Conservation (phyloP, 2,797 vertebrate species). For the Natrix natrix region DNA sequence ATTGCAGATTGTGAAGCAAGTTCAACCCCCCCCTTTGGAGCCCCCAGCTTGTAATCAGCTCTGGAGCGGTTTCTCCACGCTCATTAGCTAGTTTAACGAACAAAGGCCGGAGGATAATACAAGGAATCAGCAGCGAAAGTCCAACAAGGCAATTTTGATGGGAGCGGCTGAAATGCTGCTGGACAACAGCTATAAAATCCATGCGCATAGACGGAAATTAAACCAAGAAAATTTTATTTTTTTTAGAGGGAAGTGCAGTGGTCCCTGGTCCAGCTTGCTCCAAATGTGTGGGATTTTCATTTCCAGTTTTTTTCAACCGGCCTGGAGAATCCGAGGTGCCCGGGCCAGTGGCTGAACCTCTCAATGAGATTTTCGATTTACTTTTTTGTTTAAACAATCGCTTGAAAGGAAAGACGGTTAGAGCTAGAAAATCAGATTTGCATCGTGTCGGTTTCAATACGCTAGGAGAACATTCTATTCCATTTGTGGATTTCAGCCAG, state of each 20-base stretch:
- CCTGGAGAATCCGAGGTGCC: background rate
- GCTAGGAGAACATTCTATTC: background rate
- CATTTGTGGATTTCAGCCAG: background rate
- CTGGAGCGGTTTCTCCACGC: background rate
- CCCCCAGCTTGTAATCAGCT: background rate
- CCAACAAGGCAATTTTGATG: background rate
- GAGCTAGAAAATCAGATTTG: background rate
- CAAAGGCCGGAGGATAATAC: background rate
- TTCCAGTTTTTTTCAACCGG: background rate
- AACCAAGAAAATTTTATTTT: background rate
- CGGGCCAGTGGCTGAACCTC: background rate
- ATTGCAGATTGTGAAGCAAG: background rate
- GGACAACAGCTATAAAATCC: background rate
- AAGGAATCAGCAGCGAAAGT: background rate
- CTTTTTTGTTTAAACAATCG: background rate
- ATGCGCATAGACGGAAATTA: background rate
- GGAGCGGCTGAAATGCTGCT: background rate
- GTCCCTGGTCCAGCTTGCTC: background rate
- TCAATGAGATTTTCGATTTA: background rate
- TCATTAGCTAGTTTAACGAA: background rate
- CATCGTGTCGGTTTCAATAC: background rate
- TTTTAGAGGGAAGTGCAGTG: background rate
- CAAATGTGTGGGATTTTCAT: background rate
- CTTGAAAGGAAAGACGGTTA: background rate
- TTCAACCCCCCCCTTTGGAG: background rate